Conservation (phyloP, 2,113 vertebrate species). For the Polypterus bichir region DNA sequence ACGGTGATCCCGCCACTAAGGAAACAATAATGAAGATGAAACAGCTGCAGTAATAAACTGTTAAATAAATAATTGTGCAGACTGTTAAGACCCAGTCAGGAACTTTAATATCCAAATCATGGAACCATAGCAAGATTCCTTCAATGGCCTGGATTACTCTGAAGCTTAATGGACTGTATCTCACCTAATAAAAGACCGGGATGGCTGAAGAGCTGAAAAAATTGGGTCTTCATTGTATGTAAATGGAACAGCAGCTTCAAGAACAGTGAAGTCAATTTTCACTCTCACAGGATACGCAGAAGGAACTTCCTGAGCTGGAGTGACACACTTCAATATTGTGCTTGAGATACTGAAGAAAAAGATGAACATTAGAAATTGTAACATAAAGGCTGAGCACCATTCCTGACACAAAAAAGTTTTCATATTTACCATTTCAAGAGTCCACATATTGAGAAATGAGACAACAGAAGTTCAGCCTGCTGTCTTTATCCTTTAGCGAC, state of each 20-base stretch:
- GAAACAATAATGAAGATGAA: constrained; percentile 25
- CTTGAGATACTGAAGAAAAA: constrained; percentile 32
- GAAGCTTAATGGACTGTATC: constrained; percentile 13
- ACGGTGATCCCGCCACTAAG: constrained; percentile 87
- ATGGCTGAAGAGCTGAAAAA: constrained; percentile 73
- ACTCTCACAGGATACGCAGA: constrained; percentile 56
- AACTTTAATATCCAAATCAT: no score
- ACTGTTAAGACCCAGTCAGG: no score
- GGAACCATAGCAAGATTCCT: no score
- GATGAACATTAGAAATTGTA: neutral
- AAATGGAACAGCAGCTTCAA: constrained; percentile 45
- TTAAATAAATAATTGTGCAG: constrained; percentile 14
- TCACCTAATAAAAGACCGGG: constrained; percentile 88
- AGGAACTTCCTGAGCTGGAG: constrained; percentile 51
- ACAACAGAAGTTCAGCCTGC: no score
- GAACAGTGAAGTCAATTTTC: constrained; percentile 64
- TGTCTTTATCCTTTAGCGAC: no score
- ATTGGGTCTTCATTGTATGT: constrained; percentile 75
- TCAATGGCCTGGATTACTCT: no score
- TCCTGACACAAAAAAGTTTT: no score
- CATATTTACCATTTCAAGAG: no score
- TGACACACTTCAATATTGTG: constrained; percentile 64
- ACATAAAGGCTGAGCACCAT: neutral
- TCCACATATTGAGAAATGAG: no score
- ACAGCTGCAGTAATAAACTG: constrained; percentile 31